Base-by-base conservation (phyloP, 2,113 vertebrate genomes). In the Polypterus senegalus region DNA sequence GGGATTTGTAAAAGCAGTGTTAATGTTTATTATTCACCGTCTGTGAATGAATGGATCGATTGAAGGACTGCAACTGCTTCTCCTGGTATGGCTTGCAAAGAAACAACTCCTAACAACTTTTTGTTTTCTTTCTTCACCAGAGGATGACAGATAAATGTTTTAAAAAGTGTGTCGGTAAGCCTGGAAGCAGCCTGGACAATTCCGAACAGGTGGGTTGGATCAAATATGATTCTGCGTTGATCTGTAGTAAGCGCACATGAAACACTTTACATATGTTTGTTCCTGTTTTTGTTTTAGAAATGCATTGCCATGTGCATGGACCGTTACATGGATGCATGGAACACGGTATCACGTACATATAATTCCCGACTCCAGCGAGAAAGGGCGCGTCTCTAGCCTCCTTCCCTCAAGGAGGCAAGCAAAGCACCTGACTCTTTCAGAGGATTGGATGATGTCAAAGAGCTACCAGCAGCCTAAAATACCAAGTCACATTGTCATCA, bases 301-400 rank as follows among this genome's bases (percentile, higher is more conserved):
- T 99, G 96, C 72, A 89, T 99, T 59, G 93, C 93, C 65, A 99
- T 99, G 96, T 99, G 95, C 60, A 99, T 98, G 96, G 96, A 97
- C 74, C 89, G 96, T 4, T 99, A 98, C 67, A 94, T 97, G 95
- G 96, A 99, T 10, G 80, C 92, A 62, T 98, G 96, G 96, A 97
- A 97, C 78, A 93, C 89, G 0, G 92, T 97, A 58, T 98, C 92
- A 8, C 84, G 89, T 47, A 87, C 96, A 27, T 99, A 99, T 79
- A 97, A 92, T 74, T 91, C 92, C 3, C 88, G 96, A 71, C 70
- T 99, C 72, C 94, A 98, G 82, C 81, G 81, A 69, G 96, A 99
- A 73, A 80, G 95, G 68, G 92, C 93, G 48, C 92, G 91, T 63
- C 92, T 98, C 86, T 98, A 78, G 92, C 62, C 54, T 7, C 27